Base-by-base conservation (phyloP, 2,797 vertebrate species). In the Propithecus deckenii region DNA sequence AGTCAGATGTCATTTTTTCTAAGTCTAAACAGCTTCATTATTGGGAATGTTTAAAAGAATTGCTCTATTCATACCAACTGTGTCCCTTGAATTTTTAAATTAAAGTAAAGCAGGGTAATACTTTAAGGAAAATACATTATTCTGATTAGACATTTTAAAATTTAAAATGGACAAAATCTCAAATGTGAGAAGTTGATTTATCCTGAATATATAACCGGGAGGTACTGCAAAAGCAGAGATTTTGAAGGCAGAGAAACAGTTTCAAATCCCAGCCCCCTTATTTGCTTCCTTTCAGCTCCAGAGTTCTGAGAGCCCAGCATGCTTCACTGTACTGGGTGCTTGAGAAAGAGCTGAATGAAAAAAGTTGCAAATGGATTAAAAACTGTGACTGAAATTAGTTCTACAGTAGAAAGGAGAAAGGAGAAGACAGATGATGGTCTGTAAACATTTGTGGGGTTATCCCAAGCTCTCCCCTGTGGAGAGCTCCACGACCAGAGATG, bases 21-120 rank as follows among this genome's bases (percentile, higher is more conserved):
- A 57, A 67, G 38, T 90, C 81, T 50, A 32, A 80, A 79, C 50
- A 41, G 63, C 57, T 80, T 94, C 65, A 30, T 63, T 67, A 59
- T 71, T 59, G 57, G 30, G 43, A 55, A 57, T 10, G 4, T 61
- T 71, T 63, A 83, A 46, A 78, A 11, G 13, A 4, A 81, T 22
- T 17, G 15, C 28, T 38, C 41, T 35, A 35, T 35, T 35, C 35
- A 35, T 35, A 35, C 35, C 22, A 76, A 41, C 23, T 46, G 38
- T 25, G 93, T 76, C 89, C 48, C 61, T 75, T 79, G 57, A 74
- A 78, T 35, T 92, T 95, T 89, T 86, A 89, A 90, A 86, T 75
- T 59, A 91, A 87, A 95, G 15, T 52, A 91, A 72, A 91, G 35
- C 28, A 12, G 14, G 48, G n/a, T 38, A 74, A 80, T 9, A 86